A percentile compares a stretch with the other conserved stretches of the same genome.
Conservation (phyloP, 2,113 vertebrate genomes). For the Ciconia maguari region DNA sequence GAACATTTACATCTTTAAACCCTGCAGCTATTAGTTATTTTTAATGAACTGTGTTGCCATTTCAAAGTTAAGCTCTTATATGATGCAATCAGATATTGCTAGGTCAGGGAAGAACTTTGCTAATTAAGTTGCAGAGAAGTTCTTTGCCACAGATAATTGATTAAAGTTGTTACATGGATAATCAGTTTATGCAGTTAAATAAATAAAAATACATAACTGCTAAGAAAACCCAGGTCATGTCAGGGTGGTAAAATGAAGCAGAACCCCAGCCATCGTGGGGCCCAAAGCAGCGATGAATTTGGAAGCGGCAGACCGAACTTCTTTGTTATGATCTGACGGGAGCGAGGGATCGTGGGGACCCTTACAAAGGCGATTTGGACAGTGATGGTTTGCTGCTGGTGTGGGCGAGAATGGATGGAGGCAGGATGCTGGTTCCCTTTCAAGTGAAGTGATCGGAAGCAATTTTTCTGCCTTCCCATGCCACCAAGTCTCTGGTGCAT, state of each 20-base stretch:
- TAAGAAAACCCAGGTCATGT: not conserved
- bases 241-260: not conserved
- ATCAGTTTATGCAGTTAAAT: constrained; percentile 48
- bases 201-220: constrained; percentile 60
- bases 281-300: not conserved
- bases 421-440: not conserved
- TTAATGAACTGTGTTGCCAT: constrained; percentile 76
- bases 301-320: not conserved
- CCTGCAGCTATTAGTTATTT: constrained; percentile 74
- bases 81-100: constrained; percentile 64
- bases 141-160: constrained; percentile 67
- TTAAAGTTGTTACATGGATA: constrained; percentile 53
- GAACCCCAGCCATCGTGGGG: not conserved
- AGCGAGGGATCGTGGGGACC: rapidly evolving
- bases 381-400: not conserved
- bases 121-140: constrained; percentile 73
- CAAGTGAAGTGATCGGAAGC: not conserved
- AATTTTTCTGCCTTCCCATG: not conserved
- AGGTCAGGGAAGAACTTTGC: constrained; percentile 67
- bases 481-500: not conserved
- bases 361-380: not conserved
- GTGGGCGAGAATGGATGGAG: not conserved
- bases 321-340: not conserved
- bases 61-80: constrained; percentile 68
- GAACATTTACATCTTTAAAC: constrained; percentile 71